Evolutionary conservation across 2,888 invertebrate genomes (phyloP), one percentile per base, ranked within the genome.

Genomic region (Drosophila cracens): DNA sequence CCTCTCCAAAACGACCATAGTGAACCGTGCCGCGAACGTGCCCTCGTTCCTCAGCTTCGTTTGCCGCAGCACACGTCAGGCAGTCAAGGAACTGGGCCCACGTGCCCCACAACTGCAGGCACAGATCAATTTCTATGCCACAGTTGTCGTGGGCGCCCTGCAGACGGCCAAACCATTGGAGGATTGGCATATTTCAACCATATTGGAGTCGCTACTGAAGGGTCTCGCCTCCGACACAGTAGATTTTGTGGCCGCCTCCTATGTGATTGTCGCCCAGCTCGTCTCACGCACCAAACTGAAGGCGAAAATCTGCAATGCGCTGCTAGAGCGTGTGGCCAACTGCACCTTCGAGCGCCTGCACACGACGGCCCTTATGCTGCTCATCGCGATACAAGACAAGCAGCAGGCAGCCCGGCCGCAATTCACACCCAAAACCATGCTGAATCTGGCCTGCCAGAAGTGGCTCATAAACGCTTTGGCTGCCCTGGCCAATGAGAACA

Each of bases 91-190:
- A 72, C 94, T 95, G 91, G 94, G 94, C 1, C 70, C 88, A 1
- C 94, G 95, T 70, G 95, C 96, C 0, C 93, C 94, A 46, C 94
- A 94, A 46, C 92, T 97, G 13, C 95, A 95, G 61, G 95, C 96
- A 0, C 94, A 97, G 2, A 96, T 96, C 89, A 96, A 96, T 11
- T 98, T 98, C 93, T 97, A 96, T 91, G 96, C 96, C 59, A 95
- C 96, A 18, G 95, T 96, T 0, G 94, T 96, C 0, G 94, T 97
- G 40, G 97, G 97, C 5, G 95, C 95, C 38, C 94, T 97, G 16
- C 95, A 96, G 70, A 93, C 94, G 43, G 93, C 94, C 0, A 62
- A 72, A 4, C 91, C 92, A 63, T 89, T 96, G 10, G 93, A 94
- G 58, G 96, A 96, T 91, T 92, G 95, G 72, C 95, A 97, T 63